Percentiles rank a stretch among this genome's conserved stretches.
phyloP scores from a whole-genome alignment of 1,140 invertebrate species.

The Drosophila pseudoobscura region DNA sequence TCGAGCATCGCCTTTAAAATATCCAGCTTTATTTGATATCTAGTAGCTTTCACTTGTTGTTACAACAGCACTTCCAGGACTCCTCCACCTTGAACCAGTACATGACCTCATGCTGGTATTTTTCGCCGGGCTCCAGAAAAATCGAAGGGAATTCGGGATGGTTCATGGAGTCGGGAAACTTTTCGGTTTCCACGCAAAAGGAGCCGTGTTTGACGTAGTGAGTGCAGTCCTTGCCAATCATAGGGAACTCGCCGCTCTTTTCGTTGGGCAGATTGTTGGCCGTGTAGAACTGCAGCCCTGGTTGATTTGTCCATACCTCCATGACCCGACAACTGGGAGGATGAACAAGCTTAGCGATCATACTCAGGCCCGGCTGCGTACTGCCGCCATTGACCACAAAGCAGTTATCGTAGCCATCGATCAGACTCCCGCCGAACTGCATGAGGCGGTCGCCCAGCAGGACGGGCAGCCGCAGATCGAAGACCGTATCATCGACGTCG shows the following conservation, averaged over 20 bases:
- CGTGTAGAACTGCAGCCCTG: slow-evolving; percentile 96
- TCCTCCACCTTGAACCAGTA: slow-evolving; percentile 85
- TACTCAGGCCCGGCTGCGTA: slow-evolving; percentile 7
- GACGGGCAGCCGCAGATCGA: slow-evolving; percentile 88
- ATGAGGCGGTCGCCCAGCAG: slow-evolving; percentile 84
- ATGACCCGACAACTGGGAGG: slow-evolving; percentile 88
- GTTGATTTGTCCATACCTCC: slow-evolving; percentile 92
- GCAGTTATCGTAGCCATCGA: slow-evolving; percentile 90
- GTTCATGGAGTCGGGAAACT: slow-evolving; percentile 95
- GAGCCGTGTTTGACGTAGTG: slow-evolving; percentile 86
- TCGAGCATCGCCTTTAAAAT: neutral
- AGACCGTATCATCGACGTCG: slow-evolving; percentile 87
- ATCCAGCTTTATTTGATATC: slow-evolving; percentile 41
- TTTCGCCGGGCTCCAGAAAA: slow-evolving; percentile 87
- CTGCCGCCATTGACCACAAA: slow-evolving; percentile 85
- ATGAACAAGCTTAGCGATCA: slow-evolving; percentile 86
- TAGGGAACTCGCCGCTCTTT: slow-evolving; percentile 51
- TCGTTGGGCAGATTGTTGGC: slow-evolving; percentile 89
- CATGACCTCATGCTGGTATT: slow-evolving; percentile 86
- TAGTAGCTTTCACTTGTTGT: slow-evolving; percentile 25
- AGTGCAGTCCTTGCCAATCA: slow-evolving; percentile 63
- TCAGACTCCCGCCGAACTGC: slow-evolving; percentile 62
- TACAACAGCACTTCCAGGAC: slow-evolving; percentile 83
- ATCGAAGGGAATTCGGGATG: slow-evolving; percentile 83
- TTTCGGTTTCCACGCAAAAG: slow-evolving; percentile 96